Base-by-base conservation (phyloP, 2,888 invertebrate genomes). In the Notodonta ziczac region DNA sequence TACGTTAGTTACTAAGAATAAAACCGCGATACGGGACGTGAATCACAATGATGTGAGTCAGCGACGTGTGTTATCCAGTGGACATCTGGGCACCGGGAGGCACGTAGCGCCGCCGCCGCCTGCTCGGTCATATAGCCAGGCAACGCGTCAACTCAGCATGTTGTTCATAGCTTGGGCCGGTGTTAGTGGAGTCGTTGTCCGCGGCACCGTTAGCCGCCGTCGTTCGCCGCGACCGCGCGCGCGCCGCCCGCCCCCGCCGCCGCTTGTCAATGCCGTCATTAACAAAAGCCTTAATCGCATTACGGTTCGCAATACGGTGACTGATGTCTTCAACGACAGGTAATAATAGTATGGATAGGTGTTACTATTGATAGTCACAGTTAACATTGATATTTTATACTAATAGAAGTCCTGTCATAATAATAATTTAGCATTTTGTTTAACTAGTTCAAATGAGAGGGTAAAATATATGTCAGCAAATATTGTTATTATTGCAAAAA, bases 111-210 rank as follows among this genome's bases (percentile, higher is more conserved):
- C 24, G 14, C 13, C 46, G 13, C 46, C 73, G 78, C 81, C 84
- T 87, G 86, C 84, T 83, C 80, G 76, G 81, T 85, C 86, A 80
- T n/a, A 46, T 61, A 76, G 67, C 63, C 63, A 76, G 66, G 66
- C 76, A 76, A 82, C 90, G 91, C 89, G 91, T 92, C 91, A 24
- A 24, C 24, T 2, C 24, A 91, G 89, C 89, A 81, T 81, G 82
- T 86, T 88, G 84, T 83, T 73, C 77, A 24, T 24, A 24, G 75
- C 77, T 73, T 76, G 70, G 76, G 77, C 72, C 74, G 74, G 69
- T 72, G 83, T 77, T 80, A 73, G 80, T 76, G 80, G 81, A 85
- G 92, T 91, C 93, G 91, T 82, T 89, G 92, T 81, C 90, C 91
- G 87, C 85, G 64, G 78, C 79, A 92, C 86, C 86, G 92, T 92